A percentile compares a stretch with the other conserved stretches of the same genome.
phyloP scores from a whole-genome alignment of 2,888 invertebrate genomes.

The Macaria liturata region DNA sequence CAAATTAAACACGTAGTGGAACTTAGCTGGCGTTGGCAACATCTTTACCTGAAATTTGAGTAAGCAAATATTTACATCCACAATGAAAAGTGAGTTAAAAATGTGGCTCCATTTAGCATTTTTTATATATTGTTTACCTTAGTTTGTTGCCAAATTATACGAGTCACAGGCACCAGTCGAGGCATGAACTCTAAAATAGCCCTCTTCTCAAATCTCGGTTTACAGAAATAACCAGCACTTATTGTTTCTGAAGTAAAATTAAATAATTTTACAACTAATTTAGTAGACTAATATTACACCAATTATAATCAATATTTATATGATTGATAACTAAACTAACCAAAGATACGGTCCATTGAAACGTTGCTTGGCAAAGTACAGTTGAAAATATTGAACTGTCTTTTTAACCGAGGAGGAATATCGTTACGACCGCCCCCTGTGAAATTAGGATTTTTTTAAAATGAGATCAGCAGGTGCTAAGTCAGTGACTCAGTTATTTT shows the following conservation, averaged over 20 bases:
- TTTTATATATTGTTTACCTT: slow-evolving; percentile 72
- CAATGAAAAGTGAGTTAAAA: no score
- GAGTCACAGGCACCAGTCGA: slow-evolving; percentile 89
- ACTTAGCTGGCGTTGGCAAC: slow-evolving; percentile 96
- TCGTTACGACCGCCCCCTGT: slow-evolving; percentile 93
- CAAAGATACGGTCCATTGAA: slow-evolving; percentile 95
- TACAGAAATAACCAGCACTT: slow-evolving; percentile 91
- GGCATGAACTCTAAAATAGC: slow-evolving; percentile 87
- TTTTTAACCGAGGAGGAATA: slow-evolving; percentile 92
- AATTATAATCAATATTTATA: background rate
- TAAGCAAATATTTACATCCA: background rate
- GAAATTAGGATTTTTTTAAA: background rate
- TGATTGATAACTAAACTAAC: slow-evolving; percentile 58
- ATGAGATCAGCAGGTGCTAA: no score
- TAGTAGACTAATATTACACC: background rate
- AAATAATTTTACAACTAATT: no score
- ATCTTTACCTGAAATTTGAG: slow-evolving; percentile 85
- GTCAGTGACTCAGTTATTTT: no score
- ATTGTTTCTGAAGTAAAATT: slow-evolving; percentile 84
- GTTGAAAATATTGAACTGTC: slow-evolving; percentile 94
- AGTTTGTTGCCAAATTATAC: slow-evolving; percentile 93
- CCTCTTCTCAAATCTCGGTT: slow-evolving; percentile 85
- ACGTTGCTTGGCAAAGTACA: slow-evolving; percentile 92
- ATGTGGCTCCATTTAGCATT: no score
- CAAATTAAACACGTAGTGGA: slow-evolving; percentile 95